Conservation (phyloP, 2,888 invertebrate species). For the Scaptomyza parva region DNA sequence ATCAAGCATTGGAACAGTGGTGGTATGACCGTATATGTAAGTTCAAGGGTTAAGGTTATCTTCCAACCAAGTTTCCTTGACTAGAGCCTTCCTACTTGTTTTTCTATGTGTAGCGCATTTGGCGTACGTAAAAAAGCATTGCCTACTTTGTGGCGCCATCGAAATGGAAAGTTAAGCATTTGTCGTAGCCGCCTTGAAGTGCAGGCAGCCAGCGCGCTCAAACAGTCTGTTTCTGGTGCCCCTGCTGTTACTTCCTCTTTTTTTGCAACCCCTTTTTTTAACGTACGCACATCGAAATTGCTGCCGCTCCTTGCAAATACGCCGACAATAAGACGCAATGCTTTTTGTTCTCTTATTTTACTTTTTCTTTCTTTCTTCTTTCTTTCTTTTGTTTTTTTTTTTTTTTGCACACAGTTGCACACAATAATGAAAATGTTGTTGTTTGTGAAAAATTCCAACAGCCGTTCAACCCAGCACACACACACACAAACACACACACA, state of each 20-base stretch:
- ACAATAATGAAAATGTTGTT: slow-evolving; percentile 83
- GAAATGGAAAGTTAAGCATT: slow-evolving; percentile 76
- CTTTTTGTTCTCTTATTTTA: slow-evolving; percentile 65
- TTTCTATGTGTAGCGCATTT: slow-evolving; percentile 2
- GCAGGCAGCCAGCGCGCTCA: slow-evolving; percentile 22
- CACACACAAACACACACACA: slow-evolving; percentile 12
- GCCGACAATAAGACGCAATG: slow-evolving; percentile 63
- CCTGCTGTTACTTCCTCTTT: slow-evolving; percentile 4
- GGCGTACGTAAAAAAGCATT: slow-evolving; percentile 51
- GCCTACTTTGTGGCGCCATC: slow-evolving; percentile 71
- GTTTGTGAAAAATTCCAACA: slow-evolving; percentile 80
- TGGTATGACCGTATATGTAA: too few species aligned
- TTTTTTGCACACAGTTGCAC: slow-evolving; percentile 76
- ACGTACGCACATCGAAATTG: slow-evolving; percentile 28
- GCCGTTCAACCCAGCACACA: slow-evolving; percentile 58
- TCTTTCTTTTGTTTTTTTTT: too few species aligned
- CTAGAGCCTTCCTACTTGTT: neutral
- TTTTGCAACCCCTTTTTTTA: slow-evolving; percentile 61
- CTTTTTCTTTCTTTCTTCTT: slow-evolving; percentile 60
- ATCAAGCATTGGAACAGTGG: too few species aligned
- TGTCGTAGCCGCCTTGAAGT: slow-evolving; percentile 51
- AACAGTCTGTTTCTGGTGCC: neutral
- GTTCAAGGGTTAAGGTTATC: too few species aligned
- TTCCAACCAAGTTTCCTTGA: too few species aligned
- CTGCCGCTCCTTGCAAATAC: slow-evolving; percentile 27